Base-by-base conservation (phyloP, 2,113 vertebrate species). In the Piprites chloris region DNA sequence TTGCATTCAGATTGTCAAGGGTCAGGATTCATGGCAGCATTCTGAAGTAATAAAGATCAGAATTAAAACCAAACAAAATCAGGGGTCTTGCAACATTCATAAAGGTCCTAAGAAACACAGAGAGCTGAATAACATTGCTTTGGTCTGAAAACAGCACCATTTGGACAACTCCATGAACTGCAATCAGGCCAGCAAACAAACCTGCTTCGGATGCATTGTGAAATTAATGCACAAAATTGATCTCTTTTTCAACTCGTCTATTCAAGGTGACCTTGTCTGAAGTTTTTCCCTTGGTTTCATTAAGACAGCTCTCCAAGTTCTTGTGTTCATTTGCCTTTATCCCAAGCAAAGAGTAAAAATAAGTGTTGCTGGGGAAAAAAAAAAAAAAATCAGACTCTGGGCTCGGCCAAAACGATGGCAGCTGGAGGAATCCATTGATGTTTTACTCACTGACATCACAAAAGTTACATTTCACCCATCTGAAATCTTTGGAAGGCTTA, bases 371-470 rank as follows among this genome's bases (percentile, higher is more conserved):
- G 46, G 20, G 5, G 11, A 46, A 46, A 44, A 20, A 47, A 47
- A 47, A 76, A 44, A 72, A 56, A 55, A 67, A 76, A 24, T 16
- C 26, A 13, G 6, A n/a, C 32, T 32, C 27, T 76, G 1, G 1
- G 12, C 52, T 68, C 55, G 47, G 41, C 19, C 49, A 56, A 80
- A 66, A 5, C 20, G 39, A n/a, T 20, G 75, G 23, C 50, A 35
- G 35, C 33, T 46, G 58, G 78, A 89, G 80, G 53, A 90, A 53
- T 3, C 23, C 30, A 32, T 68, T 68, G 65, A 6, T 93, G 82
- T 86, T 94, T 95, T 87, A 49, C 78, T 89, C 68, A 89, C 87
- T 62, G 91, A 88, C 87, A 41, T 17, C 62, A 56, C 15, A 58
- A 9, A 76, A 44, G 33, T 73, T 87, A 63, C 27, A 5, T 73